Conservation (phyloP, 1,140 invertebrate genomes). For the Sminthurinus signatus region DNA sequence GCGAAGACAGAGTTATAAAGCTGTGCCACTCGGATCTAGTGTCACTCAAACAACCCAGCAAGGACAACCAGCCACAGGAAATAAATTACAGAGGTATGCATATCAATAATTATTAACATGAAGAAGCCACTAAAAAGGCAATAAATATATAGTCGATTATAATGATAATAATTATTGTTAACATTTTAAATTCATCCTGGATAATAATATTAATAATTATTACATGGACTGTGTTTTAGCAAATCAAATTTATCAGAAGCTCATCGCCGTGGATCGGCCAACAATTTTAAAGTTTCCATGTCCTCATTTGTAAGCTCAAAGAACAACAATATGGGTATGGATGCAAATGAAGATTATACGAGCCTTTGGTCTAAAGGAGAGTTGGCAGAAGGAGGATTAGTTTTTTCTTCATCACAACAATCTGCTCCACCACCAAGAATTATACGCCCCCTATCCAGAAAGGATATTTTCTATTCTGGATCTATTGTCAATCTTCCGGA, state of each 20-base stretch:
- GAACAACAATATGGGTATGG: slow-evolving; percentile 27
- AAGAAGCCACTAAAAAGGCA: too few relatives aligned
- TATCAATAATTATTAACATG: not conserved
- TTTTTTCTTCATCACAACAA: slow-evolving; percentile 49
- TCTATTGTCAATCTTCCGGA: slow-evolving; percentile 84
- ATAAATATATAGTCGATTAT: too few relatives aligned
- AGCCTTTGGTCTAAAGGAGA: slow-evolving; percentile 38
- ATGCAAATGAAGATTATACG: slow-evolving; percentile 33
- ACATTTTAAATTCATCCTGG: too few relatives aligned
- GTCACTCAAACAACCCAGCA: not conserved
- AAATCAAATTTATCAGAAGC: slow-evolving; percentile 35
- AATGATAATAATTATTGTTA: too few relatives aligned
- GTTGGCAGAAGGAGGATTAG: slow-evolving; percentile 41
- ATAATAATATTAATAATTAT: too few relatives aligned
- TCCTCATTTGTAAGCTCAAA: slow-evolving; percentile 29
- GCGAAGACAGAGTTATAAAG: slow-evolving; percentile 32
- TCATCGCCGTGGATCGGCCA: slow-evolving; percentile 21
- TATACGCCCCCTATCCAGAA: slow-evolving; percentile 85
- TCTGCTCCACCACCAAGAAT: slow-evolving; percentile 52
- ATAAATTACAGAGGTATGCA: not conserved
- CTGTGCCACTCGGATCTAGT: slow-evolving; percentile 33
- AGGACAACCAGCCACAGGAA: not conserved
- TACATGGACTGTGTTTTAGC: too few relatives aligned
- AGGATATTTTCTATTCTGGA: slow-evolving; percentile 98
- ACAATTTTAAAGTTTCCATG: slow-evolving; percentile 25